Conservation (phyloP, 2,797 vertebrate species). For the Crocodylus rhombifer region DNA sequence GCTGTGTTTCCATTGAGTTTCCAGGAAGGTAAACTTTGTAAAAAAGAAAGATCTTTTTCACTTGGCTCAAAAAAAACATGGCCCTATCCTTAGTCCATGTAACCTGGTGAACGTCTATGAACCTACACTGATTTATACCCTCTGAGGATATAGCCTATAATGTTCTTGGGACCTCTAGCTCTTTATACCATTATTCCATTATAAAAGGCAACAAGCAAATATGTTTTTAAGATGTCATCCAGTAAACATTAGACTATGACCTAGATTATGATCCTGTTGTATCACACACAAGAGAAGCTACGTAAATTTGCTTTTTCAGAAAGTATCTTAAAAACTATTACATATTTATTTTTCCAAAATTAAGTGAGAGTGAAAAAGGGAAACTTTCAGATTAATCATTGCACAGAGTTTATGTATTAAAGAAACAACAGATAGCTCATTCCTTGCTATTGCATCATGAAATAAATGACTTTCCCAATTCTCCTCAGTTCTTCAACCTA, state of each 20-base stretch:
- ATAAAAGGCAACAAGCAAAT: conserved; percentile 11
- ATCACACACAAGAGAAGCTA: neutral
- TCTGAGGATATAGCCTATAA: neutral
- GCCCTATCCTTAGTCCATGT: neutral
- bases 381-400: conserved; percentile 16
- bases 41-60: conserved; percentile 33
- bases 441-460: neutral
- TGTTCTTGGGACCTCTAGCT: conserved; percentile 17
- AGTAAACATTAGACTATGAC: neutral
- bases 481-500: neutral
- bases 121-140: neutral
- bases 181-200: neutral
- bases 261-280: conserved; percentile 30
- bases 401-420: neutral
- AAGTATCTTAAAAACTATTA: conserved; percentile 39
- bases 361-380: conserved; percentile 39
- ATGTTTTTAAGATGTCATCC: conserved; percentile 10
- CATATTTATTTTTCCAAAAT: conserved; percentile 51
- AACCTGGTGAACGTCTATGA: neutral
- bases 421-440: conserved; percentile 9
- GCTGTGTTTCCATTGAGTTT: conserved; percentile 21
- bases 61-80: conserved; percentile 37
- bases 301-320: conserved; percentile 4
- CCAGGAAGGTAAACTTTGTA: conserved; percentile 50
- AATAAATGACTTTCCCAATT: neutral